These are phyloP conservation scores for Busseola fusca DNA, from an alignment of 2,888 invertebrate genomes.

Conservation along the genomic window DNA sequence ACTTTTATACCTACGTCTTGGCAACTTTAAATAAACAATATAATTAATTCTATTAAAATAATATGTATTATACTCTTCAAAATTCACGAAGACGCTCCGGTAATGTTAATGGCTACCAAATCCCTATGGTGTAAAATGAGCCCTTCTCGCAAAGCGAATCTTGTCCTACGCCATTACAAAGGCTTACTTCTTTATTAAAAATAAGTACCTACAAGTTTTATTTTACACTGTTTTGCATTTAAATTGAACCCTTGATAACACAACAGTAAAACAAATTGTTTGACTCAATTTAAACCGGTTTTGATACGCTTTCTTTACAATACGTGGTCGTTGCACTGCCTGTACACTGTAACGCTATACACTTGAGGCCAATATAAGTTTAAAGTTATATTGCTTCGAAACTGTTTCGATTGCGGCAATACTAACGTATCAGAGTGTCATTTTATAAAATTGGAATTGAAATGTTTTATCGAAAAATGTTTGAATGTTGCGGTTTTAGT, in stretches of 20 bases:
- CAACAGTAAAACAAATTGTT: conserved; percentile 56
- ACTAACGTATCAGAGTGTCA: conserved; percentile 61
- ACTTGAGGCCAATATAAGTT: conserved; percentile 70
- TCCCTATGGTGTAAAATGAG: conserved; percentile 12
- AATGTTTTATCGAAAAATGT: conserved; percentile 45
- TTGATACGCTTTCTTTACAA: conserved; percentile 77
- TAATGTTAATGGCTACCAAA: not conserved
- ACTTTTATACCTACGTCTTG: too few species aligned
- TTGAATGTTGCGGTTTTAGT: conserved; percentile 30
- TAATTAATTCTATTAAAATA: not conserved
- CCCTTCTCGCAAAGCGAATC: not conserved
- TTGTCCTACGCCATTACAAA: not conserved
- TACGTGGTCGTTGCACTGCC: conserved; percentile 60
- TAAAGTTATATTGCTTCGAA: conserved; percentile 69
- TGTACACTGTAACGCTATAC: conserved; percentile 57
- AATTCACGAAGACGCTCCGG: not conserved
- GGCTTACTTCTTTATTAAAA: conserved; percentile 1
- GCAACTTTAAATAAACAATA: too few species aligned
- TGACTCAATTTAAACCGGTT: conserved; percentile 68
- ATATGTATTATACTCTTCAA: too few species aligned
- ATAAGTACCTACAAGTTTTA: not conserved
- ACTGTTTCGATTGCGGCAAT: conserved; percentile 62
- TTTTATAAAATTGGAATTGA: conserved; percentile 66
- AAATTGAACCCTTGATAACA: conserved; percentile 46
- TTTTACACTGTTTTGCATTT: conserved; percentile 34